A percentile compares a stretch with the other conserved stretches of the same genome.
These are phyloP conservation scores for Conistra vaccinii DNA, from an alignment of 2,888 invertebrate genomes.

Conservation along the genomic window DNA sequence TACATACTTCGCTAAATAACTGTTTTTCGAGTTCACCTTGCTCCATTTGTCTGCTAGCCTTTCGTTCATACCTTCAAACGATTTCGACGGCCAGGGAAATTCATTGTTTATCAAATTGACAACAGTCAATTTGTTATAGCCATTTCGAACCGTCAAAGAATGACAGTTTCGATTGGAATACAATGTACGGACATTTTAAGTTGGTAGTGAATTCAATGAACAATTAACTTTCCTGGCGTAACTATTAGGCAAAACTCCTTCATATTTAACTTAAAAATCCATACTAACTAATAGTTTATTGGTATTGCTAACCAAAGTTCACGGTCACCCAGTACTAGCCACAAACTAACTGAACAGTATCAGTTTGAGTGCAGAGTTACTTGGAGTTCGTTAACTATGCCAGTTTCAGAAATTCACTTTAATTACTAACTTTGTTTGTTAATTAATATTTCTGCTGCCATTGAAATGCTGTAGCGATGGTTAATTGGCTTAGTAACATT, in stretches of 20 bases:
- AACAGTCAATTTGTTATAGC: not conserved
- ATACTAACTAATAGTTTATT: not conserved
- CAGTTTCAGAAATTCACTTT: constrained; percentile 25
- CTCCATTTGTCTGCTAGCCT: not conserved
- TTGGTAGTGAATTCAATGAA: not conserved
- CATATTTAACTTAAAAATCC: not conserved
- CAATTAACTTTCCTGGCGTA: not conserved
- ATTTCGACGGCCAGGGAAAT: not conserved
- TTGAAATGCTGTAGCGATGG: not conserved
- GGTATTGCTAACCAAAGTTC: constrained; percentile 13
- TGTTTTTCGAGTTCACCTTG: not conserved
- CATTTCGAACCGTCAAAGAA: not conserved
- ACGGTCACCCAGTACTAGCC: constrained; percentile 4
- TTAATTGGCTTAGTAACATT: constrained; percentile 13
- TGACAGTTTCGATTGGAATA: not conserved
- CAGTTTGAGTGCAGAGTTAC: constrained; percentile 7
- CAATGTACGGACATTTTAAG: not conserved
- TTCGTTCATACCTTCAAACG: not conserved
- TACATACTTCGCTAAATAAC: not conserved
- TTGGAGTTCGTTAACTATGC: constrained; percentile 32
- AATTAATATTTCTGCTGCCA: constrained; percentile 46
- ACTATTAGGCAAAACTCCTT: not conserved
- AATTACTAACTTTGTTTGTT: constrained; percentile 43
- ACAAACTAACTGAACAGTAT: constrained; percentile 15
- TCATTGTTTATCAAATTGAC: not conserved